Conservation (phyloP, 2,113 vertebrate species). For the Cariama cristata region DNA sequence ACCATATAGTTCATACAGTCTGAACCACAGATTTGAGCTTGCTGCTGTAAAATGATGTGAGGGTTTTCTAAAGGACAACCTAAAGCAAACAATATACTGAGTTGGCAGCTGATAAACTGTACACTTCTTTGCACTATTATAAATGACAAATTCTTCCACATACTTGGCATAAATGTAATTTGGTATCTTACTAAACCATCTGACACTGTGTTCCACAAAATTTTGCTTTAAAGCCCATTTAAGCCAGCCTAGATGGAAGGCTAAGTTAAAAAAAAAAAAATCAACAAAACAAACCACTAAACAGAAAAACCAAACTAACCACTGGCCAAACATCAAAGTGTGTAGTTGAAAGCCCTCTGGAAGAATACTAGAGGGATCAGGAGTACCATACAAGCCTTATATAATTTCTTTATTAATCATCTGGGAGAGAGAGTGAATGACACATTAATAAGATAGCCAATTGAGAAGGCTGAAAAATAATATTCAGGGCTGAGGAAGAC, state of each 20-base stretch:
- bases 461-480: background rate
- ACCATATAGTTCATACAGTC: background rate
- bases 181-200: background rate
- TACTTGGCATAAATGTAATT: background rate
- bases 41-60: background rate
- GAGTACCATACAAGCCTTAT: slow-evolving; percentile 7
- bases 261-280: background rate
- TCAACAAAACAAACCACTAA: background rate
- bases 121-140: background rate
- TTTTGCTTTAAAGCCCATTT: background rate
- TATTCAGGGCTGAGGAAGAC: background rate
- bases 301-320: background rate
- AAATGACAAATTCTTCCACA: background rate
- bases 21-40: background rate
- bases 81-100: background rate
- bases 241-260: background rate
- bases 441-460: background rate
- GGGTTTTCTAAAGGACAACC: background rate
- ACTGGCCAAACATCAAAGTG: slow-evolving; percentile 31
- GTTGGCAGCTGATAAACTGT: background rate
- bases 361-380: background rate
- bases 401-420: slow-evolving; percentile 43
- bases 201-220: background rate
- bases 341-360: background rate
- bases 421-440: background rate